Evolutionary conservation across 2,888 invertebrate species (phyloP), one percentile per base, ranked within the genome.

Genomic region (Drosophila lutescens): DNA sequence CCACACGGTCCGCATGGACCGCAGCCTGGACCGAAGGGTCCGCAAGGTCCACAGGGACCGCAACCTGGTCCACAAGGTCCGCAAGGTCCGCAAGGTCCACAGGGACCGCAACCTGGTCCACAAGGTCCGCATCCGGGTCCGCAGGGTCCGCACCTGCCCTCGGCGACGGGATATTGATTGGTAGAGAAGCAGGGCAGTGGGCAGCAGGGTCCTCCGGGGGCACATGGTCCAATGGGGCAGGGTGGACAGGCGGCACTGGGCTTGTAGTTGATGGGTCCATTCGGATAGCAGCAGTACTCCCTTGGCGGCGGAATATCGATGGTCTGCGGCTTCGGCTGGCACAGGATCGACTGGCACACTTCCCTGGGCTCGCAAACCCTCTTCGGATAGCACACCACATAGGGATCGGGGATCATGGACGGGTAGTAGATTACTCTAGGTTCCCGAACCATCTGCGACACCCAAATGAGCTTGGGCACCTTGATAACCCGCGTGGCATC

Each of bases 301-400:
- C 79, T 70, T 3, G 91, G 89, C 3, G 89, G 89, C 12, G 91
- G 91, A 38, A 91, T 80, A 71, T 91, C 91, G 26, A 91, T 76
- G 0, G 88, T 84, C 77, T 91, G 91, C 0, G 91, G 91, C 62
- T 91, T 91, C 8, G 91, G 91, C 72, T 91, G 91, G 60, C 91
- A 91, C 34, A 91, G 69, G 47, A 91, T 87, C 4, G 90, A 89
- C 59, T 91, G 90, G 57, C 91, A 91, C 23, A 91, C 86, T 81
- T 91, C 91, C 26, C 89, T 76, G 0, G 91, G 91, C 50, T 91
- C 91, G 55, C 89, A 89, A 4, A 91, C 86, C 34, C 81, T 77
- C 46, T 91, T 89, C 30, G 90, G 91, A 70, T 89, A 89, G 69
- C 90, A 90, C n/a, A 91, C 89, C 51, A 91, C 90, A 73, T 90